Evolutionary conservation across 2,888 invertebrate genomes (phyloP).

Genomic region (Xylota sylvarum): DNA sequence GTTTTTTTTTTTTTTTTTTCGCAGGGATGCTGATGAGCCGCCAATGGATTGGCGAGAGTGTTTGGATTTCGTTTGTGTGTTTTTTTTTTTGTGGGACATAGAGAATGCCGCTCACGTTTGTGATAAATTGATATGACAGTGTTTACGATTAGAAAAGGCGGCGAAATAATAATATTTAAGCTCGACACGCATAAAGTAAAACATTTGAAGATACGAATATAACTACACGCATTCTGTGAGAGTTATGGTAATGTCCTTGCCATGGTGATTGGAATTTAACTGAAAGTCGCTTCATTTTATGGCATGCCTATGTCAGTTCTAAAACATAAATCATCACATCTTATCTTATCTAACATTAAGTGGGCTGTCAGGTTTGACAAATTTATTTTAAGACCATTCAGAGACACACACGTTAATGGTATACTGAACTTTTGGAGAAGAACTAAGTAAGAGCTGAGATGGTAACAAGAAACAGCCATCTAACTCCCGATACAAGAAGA

Average conservation of each 20-base stretch:
- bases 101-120: conserved; percentile 63
- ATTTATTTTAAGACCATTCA: not conserved
- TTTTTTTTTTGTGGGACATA: not conserved
- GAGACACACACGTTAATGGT: too few relatives aligned
- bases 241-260: conserved; percentile 16
- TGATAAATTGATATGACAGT: conserved; percentile 60
- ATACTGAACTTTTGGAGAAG: too few relatives aligned
- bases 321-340: not conserved
- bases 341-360: too few relatives aligned
- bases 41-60: conserved; percentile 10
- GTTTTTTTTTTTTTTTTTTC: conserved; percentile 32
- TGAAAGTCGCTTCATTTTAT: not conserved
- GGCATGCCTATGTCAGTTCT: not conserved
- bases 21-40: conserved; percentile 63
- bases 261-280: not conserved
- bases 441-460: too few relatives aligned
- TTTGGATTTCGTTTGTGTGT: not conserved
- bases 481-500: too few relatives aligned
- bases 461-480: too few relatives aligned
- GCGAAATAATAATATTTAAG: conserved; percentile 58
- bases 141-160: conserved; percentile 66
- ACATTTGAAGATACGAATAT: conserved; percentile 38
- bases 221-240: conserved; percentile 6
- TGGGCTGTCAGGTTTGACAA: not conserved
- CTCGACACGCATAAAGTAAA: conserved; percentile 27